Base-by-base conservation (phyloP, 2,797 vertebrate genomes). In the Peromyscus attwateri region DNA sequence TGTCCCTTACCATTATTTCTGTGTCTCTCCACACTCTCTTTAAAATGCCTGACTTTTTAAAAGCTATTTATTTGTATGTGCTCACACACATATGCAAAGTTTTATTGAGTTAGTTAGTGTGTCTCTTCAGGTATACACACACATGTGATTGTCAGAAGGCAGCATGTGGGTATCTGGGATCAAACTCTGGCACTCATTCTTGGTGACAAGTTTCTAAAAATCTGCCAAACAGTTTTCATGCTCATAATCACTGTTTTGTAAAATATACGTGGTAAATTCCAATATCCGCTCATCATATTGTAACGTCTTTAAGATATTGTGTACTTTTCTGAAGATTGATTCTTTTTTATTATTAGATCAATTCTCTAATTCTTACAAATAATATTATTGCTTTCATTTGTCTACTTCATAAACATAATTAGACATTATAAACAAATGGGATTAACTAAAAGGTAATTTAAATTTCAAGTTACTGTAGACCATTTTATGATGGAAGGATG, bases 391-490 rank as follows among this genome's bases (percentile, higher is more conserved):
- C 6, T 5, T 66, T 85, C 40, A 49, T 96, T 92, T 95, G 14
- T 94, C 68, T 79, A 68, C 0, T 52, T 80, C 8, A 84, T 37
- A 87, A 94, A 52, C 9, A 92, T 60, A 89, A 97, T 76, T 55
- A 85, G 31, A 91, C 7, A 79, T 91, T 93, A 23, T 80, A 97
- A 93, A 95, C 62, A 95, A 84, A 95, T 96, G 80, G 93, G n/a
- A 92, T 73, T 62, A 90, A 91, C 37, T 88, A 73, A 93, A 62
- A 94, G 70, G 14, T 73, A 62, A 31, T 13, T 84, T 96, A 96
- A 77, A 77, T 60, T 96, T 94, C 81, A 83, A 91, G 81, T 8
- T 62, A 43, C 34, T 79, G 1, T 94, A 79, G 79, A 52, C 77
- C 75, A 96, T n/a, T 16, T 57, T 89, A n/a, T 70, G 68, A 93